Evolutionary conservation across 1,140 invertebrate species (phyloP).

Genomic region (Brachionus angularis): DNA sequence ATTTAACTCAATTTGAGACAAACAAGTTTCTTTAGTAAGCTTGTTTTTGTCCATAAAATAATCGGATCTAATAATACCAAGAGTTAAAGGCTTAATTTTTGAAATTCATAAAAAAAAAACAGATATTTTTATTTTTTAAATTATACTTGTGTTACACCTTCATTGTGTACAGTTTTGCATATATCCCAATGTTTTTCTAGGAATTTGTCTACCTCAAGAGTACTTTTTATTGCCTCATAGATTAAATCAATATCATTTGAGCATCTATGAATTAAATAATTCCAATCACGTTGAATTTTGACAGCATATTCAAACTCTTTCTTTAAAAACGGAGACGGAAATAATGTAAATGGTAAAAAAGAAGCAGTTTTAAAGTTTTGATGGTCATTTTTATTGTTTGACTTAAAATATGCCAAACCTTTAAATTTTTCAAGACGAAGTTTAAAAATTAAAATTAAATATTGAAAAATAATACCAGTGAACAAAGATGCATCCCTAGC

Average conservation of each 20-base stretch:
- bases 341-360: background rate
- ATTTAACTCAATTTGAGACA: conserved; percentile 31
- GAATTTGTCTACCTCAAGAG: background rate
- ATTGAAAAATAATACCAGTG: too few relatives aligned
- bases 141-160: background rate
- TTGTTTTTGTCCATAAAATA: conserved; percentile 19
- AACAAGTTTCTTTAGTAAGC: background rate
- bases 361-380: background rate
- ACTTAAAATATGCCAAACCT: conserved; percentile 6
- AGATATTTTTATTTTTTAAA: background rate
- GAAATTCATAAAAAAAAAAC: background rate
- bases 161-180: background rate
- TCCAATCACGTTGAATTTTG: conserved; percentile 6
- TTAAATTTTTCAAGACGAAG: too few relatives aligned
- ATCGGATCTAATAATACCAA: conserved; percentile 15
- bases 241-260: background rate
- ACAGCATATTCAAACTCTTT: background rate
- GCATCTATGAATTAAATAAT: background rate
- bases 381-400: background rate
- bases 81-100: conserved; percentile 2
- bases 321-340: conserved; percentile 27
- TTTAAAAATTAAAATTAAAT: too few relatives aligned
- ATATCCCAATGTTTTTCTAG: conserved; percentile 2
- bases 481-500: conserved; percentile 7
- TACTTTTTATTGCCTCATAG: conserved; percentile 26